phyloP scores from a whole-genome alignment of 2,113 vertebrate genomes.

The Bubo blakistoni region DNA sequence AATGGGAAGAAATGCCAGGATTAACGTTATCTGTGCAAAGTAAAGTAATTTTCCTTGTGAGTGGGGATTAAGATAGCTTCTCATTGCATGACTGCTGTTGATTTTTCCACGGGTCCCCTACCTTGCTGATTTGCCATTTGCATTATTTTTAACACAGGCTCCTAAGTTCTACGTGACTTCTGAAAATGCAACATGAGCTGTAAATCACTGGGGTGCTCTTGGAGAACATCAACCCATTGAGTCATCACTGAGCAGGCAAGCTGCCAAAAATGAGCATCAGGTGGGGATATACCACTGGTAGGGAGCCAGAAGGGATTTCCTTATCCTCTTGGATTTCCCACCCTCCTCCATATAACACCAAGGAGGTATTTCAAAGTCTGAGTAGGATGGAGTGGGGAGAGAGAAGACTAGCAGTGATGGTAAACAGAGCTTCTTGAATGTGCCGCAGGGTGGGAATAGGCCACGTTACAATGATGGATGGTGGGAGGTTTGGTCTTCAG shows the following conservation, averaged over 20 bases:
- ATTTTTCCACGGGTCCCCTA: background rate
- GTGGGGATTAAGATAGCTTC: background rate
- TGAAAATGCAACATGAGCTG: background rate
- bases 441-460: background rate
- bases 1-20: background rate
- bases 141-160: background rate
- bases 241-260: background rate
- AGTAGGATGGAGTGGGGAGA: background rate
- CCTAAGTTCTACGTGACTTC: background rate
- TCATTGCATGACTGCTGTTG: background rate
- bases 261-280: background rate
- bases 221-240: background rate
- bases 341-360: background rate
- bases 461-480: rapidly evolving
- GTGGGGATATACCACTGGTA: background rate
- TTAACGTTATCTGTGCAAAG: background rate
- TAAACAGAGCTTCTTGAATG: background rate
- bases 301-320: background rate
- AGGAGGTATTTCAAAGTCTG: background rate
- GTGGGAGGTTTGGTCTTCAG: background rate
- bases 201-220: background rate
- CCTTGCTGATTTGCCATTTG: background rate
- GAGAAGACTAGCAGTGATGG: background rate
- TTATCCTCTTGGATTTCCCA: background rate
- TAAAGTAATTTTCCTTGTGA: background rate